Percentiles rank a stretch among this genome's conserved stretches.
phyloP scores from a whole-genome alignment of 2,113 vertebrate genomes.

The Epinephelus cyanopodus region DNA sequence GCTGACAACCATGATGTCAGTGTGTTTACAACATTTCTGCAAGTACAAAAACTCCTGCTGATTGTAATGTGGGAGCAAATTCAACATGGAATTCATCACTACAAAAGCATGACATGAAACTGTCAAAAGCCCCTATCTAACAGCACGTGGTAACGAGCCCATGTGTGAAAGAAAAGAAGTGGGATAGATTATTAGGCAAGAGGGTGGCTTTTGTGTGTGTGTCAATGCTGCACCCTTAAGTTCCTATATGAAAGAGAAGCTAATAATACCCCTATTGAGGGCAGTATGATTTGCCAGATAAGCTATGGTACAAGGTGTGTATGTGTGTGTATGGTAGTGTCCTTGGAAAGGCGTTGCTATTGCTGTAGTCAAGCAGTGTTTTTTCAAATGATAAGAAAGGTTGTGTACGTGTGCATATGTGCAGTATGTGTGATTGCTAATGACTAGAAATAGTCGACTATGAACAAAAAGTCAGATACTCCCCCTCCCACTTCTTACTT shows the following conservation, averaged over 20 bases:
- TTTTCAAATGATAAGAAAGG: neutral
- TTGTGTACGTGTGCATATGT: neutral
- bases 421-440: neutral
- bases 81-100: too few species aligned
- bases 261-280: neutral
- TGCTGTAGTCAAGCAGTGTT: neutral
- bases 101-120: neutral
- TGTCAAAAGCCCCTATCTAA: neutral
- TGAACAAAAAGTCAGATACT: neutral
- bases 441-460: neutral
- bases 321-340: neutral
- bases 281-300: neutral
- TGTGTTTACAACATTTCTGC: too few species aligned
- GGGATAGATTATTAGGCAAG: neutral
- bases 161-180: neutral
- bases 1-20: too few species aligned
- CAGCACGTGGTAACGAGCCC: neutral
- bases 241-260: neutral
- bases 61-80: too few species aligned
- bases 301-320: neutral
- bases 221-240: neutral
- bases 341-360: too few species aligned
- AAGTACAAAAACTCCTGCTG: too few species aligned
- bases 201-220: neutral
- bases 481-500: too few species aligned